Evolutionary conservation across 2,888 invertebrate genomes (phyloP), one percentile per base, ranked within the genome.

Genomic region (Apamea crenata): DNA sequence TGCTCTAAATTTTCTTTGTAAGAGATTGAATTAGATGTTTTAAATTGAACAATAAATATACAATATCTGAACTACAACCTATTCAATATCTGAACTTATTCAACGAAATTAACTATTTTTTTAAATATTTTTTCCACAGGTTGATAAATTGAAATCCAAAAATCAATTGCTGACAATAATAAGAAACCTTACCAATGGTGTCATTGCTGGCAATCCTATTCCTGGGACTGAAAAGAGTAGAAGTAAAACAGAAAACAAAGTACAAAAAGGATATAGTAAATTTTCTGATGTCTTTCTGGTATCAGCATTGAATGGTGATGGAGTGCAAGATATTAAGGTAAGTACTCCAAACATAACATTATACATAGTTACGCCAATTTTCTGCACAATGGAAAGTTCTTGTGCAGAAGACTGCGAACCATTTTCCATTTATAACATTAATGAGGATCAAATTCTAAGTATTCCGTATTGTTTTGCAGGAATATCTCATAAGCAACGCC

Each of bases 211-310:
- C 59, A 95, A 93, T 67, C 94, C 94, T 25, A 94, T 95, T 81
- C 95, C 96, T 75, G 94, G 93, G 47, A 74, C 89, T 67, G 88
- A 86, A 16, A 91, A 89, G 71, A 88, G 88, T 84, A 91, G 91
- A 75, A 93, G 89, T 76, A 91, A 88, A 81, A 80, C 82, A 73
- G 87, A 91, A 50, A 93, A 90, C 70, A 91, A 87, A 78, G 77
- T 87, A 76, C 88, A 91, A 32, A 93, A 78, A 74, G 96, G 97
- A 29, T 97, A 95, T 78, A 94, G 94, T 84, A 89, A 98, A 87
- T 99, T 99, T 94, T 97, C 97, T 47, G 98, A 98, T 92, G 98
- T 99, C 18, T 99, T 99, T 93, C 98, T 99, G 97, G 97, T 99
- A n/a, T 99, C 99, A 16, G 98, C 99, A 0, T 93, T 99, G 47